Base-by-base conservation (phyloP, 2,797 vertebrate genomes). In the Thaleichthys pacificus region DNA sequence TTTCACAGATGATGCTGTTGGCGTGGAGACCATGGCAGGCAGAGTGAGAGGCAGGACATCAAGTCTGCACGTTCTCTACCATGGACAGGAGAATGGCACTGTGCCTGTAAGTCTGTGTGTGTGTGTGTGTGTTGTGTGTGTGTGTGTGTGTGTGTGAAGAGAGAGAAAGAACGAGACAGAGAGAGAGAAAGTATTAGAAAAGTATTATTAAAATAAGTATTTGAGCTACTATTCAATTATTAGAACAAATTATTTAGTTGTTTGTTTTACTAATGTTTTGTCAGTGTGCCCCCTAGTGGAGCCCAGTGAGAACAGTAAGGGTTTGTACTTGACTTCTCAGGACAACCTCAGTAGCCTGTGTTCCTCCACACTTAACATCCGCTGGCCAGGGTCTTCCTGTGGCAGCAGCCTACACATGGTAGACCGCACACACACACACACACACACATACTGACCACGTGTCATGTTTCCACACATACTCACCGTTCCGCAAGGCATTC, bases 31-130 rank as follows among this genome's bases (percentile, higher is more conserved):
- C 6, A 3, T 94, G 82, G 92, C 86, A 0, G 35, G 77, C 32
- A 80, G 71, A 75, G 91, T 93, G 77, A 91, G 89, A 82, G 81
- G 83, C 61, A 93, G 89, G 83, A 94, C 84, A 0, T 56, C 76
- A 3, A 92, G 89, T 69, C 74, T 95, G 66, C 88, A 93, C 22
- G 91, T 89, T n/a, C 77, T 94, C 47, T 83, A 66, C 24, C 93
- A 94, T 47, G 82, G 82, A 51, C 70, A 71, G 15, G 83, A 90
- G 3, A 88, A 84, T 64, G 85, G 86, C 69, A 76, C 79, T 61
- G 68, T 91, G 69, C 78, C 78, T 69, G 87, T 80, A 69, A 2
- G 35, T 22, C 77, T 66, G 63, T 26, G 61, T 24, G 30, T 42
- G 68, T 64, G 28, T 58, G 21, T 9, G 21, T 60, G 56, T 22